Conservation (phyloP, 1,140 invertebrate genomes). For the Megalopta genalis region DNA sequence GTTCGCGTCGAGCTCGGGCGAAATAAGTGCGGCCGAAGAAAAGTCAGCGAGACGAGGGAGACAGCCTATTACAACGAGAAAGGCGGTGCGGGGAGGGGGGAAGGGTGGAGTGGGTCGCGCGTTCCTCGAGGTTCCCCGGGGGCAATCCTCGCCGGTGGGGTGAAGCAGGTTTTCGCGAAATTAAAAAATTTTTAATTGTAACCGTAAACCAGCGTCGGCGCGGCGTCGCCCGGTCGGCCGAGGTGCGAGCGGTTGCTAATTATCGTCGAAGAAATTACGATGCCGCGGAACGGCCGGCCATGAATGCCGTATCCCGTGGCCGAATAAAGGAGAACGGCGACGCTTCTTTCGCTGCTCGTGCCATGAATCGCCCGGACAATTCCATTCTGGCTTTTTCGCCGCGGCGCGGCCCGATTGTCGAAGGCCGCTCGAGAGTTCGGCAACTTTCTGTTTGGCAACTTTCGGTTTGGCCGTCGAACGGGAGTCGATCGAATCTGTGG, state of each 20-base stretch:
- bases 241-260: conserved; percentile 39
- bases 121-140: not conserved
- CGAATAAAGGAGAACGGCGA: conserved; percentile 22
- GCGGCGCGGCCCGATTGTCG: no score
- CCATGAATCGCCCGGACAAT: conserved; percentile 40
- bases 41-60: conserved; percentile 5
- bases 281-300: conserved; percentile 3
- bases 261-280: conserved; percentile 48
- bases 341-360: conserved; percentile 32
- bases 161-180: not conserved
- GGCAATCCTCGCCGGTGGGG: not conserved
- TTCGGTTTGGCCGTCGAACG: no score
- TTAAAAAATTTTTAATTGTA: conserved; percentile 49
- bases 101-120: not conserved
- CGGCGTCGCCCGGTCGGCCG: not conserved
- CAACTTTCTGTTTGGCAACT: no score
- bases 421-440: no score
- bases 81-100: no score
- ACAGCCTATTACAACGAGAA: not conserved
- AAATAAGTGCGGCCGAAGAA: conserved; percentile 35
- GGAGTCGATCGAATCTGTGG: no score
- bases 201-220: conserved; percentile 25
- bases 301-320: conserved; percentile 5
- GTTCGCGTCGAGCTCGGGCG: conserved; percentile 22
- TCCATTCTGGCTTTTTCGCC: not conserved